A percentile compares a stretch with the other conserved stretches of the same genome.
These are phyloP conservation scores for Acanthornis magna DNA, from an alignment of 2,797 vertebrate species.

Conservation along the genomic window DNA sequence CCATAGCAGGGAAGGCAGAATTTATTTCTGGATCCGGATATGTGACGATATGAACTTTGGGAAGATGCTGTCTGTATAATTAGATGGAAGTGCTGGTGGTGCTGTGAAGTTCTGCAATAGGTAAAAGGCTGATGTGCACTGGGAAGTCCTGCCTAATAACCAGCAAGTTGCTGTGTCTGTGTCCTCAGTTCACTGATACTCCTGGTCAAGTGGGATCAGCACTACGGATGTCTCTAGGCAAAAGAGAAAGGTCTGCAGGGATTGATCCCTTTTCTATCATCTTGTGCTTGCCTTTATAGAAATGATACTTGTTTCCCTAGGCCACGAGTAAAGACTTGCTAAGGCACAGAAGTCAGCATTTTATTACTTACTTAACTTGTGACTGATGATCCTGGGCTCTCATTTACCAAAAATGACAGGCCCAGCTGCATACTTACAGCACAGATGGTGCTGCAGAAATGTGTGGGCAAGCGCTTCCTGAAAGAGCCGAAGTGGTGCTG, in stretches of 20 bases:
- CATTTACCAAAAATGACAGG: slow-evolving; percentile 57
- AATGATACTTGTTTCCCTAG: not conserved
- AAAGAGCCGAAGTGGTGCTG: not conserved
- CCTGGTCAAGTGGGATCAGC: not conserved
- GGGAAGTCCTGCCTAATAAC: not conserved
- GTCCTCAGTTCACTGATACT: not conserved
- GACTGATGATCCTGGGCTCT: slow-evolving; percentile 46
- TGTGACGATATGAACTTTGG: not conserved
- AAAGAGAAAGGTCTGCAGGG: not conserved
- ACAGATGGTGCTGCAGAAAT: slow-evolving; percentile 56
- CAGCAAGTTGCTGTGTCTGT: not conserved
- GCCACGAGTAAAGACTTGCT: not conserved
- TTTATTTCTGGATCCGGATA: not conserved
- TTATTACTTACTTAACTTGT: slow-evolving; percentile 40
- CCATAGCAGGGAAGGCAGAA: not conserved
- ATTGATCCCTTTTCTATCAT: not conserved
- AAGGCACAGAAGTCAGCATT: slow-evolving; percentile 19
- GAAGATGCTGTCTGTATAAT: not conserved
- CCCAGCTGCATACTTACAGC: slow-evolving; percentile 40
- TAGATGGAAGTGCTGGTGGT: not conserved
- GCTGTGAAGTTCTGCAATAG: not conserved
- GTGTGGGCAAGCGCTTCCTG: slow-evolving; percentile 44
- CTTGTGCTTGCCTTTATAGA: not conserved
- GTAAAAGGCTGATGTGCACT: rapidly evolving
- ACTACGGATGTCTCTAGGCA: not conserved